Evolutionary conservation across 2,888 invertebrate species (phyloP).

Genomic region (Acrocera orbiculus): DNA sequence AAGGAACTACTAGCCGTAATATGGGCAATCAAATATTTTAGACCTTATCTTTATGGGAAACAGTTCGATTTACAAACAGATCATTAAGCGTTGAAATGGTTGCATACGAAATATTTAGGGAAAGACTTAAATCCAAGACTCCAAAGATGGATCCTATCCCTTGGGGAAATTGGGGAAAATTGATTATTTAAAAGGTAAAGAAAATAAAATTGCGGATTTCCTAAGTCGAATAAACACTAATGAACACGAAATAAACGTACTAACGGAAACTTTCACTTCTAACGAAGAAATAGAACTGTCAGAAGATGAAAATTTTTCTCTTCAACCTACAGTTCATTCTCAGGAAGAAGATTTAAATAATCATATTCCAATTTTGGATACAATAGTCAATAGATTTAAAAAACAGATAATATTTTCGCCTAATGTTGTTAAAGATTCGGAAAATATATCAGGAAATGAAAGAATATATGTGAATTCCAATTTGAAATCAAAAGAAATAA

Average conservation of each 20-base stretch:
- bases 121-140: slow-evolving; percentile 1
- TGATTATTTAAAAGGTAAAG: slow-evolving; percentile 3
- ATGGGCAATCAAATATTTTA: slow-evolving; percentile 20
- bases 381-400: too few species aligned
- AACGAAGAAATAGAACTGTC: too few species aligned
- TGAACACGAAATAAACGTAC: background rate
- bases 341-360: too few species aligned
- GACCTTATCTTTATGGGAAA: slow-evolving; percentile 21
- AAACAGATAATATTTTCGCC: too few species aligned
- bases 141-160: slow-evolving; percentile 2
- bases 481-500: too few species aligned
- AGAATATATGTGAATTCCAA: too few species aligned
- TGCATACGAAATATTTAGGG: slow-evolving; percentile 5
- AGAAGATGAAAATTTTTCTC: too few species aligned
- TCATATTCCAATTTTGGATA: too few species aligned
- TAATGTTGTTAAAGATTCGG: too few species aligned
- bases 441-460: too few species aligned
- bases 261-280: too few species aligned
- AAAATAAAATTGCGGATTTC: slow-evolving; percentile 6
- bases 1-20: slow-evolving; percentile 20
- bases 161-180: slow-evolving; percentile 1
- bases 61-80: slow-evolving; percentile 11
- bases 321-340: too few species aligned
- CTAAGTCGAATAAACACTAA: slow-evolving; percentile 3
- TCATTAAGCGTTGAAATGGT: slow-evolving; percentile 12